These are phyloP conservation scores for Cerceris ruficornis DNA, from an alignment of 2,888 invertebrate species.

Conservation along the genomic window DNA sequence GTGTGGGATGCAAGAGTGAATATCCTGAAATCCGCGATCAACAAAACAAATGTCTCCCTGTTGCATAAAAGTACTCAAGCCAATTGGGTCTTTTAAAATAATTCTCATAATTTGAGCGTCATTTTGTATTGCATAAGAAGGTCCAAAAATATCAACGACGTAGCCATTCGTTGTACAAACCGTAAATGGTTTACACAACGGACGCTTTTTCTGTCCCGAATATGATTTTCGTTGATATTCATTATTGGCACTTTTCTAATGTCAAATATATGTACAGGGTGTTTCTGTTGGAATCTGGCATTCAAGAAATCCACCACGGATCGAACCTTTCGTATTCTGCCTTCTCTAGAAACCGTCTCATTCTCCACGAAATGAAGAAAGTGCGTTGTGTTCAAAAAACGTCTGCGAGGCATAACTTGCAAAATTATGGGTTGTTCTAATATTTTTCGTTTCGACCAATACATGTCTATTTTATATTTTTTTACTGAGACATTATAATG, in stretches of 20 bases:
- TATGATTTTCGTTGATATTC: slow-evolving; percentile 56
- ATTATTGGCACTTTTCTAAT: slow-evolving; percentile 59
- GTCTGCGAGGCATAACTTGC: too few relatives aligned
- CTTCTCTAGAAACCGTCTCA: too few relatives aligned
- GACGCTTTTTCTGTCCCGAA: slow-evolving; percentile 63
- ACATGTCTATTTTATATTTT: too few relatives aligned
- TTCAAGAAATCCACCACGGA: too few relatives aligned
- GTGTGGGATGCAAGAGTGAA: too few relatives aligned
- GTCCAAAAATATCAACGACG: slow-evolving; percentile 54
- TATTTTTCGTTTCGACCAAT: too few relatives aligned
- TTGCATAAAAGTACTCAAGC: slow-evolving; percentile 49
- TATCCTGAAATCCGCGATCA: slow-evolving; percentile 60
- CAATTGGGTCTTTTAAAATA: slow-evolving; percentile 47
- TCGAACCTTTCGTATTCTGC: too few relatives aligned
- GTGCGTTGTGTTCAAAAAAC: too few relatives aligned
- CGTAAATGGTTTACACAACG: slow-evolving; percentile 67
- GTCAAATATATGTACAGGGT: slow-evolving; percentile 57
- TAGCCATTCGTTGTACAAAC: slow-evolving; percentile 63
- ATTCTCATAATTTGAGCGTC: slow-evolving; percentile 64
- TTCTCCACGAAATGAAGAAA: too few relatives aligned
- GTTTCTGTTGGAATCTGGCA: too few relatives aligned
- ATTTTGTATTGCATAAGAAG: slow-evolving; percentile 40
- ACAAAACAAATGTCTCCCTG: slow-evolving; percentile 38
- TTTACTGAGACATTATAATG: too few relatives aligned
- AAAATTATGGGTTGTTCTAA: too few relatives aligned